Percentiles rank a stretch among this genome's conserved stretches.
Evolutionary conservation across 1,140 invertebrate genomes (phyloP).

Genomic region (Drosophila bocki): DNA sequence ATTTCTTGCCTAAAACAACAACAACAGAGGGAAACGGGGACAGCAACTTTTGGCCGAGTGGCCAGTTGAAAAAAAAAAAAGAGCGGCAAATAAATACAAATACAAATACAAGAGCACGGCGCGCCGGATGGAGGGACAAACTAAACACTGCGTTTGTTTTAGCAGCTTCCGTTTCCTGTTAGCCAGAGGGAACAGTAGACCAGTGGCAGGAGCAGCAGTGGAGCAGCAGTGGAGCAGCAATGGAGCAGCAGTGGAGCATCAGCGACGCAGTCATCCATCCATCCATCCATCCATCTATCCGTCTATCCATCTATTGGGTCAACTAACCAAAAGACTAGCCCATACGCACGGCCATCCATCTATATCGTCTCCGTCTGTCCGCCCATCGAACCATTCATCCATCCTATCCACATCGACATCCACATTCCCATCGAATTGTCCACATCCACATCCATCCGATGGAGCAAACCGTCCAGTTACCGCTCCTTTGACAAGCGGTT

Average conservation of each 20-base stretch:
- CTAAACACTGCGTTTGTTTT: slow-evolving; percentile 82
- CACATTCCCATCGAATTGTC: slow-evolving; percentile 48
- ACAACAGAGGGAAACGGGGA: slow-evolving; percentile 35
- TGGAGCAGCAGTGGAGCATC: slow-evolving; percentile 24
- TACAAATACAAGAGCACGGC: slow-evolving; percentile 43
- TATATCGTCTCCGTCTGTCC: slow-evolving; percentile 49
- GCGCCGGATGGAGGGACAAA: slow-evolving; percentile 54
- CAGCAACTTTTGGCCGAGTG: slow-evolving; percentile 37
- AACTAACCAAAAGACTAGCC: slow-evolving; percentile 75
- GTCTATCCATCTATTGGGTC: slow-evolving; percentile 56
- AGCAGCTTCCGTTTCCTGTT: slow-evolving; percentile 82
- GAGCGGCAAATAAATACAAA: slow-evolving; percentile 73
- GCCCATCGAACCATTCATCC: slow-evolving; percentile 56
- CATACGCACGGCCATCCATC: slow-evolving; percentile 78
- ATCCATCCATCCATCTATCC: slow-evolving; percentile 55
- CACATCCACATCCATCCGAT: slow-evolving; percentile 59
- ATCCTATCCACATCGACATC: slow-evolving; percentile 57
- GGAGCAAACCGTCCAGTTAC: slow-evolving; percentile 65
- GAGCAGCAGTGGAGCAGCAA: slow-evolving; percentile 6
- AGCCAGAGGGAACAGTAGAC: slow-evolving; percentile 1
- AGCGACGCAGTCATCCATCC: slow-evolving; percentile 53
- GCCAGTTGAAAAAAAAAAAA: slow-evolving; percentile 16
- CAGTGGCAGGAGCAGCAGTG: neutral
- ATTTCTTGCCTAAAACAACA: slow-evolving; percentile 82
- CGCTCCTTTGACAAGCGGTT: slow-evolving; percentile 73